These are phyloP conservation scores for Formica selysi DNA, from an alignment of 1,140 invertebrate genomes.

Conservation along the genomic window DNA sequence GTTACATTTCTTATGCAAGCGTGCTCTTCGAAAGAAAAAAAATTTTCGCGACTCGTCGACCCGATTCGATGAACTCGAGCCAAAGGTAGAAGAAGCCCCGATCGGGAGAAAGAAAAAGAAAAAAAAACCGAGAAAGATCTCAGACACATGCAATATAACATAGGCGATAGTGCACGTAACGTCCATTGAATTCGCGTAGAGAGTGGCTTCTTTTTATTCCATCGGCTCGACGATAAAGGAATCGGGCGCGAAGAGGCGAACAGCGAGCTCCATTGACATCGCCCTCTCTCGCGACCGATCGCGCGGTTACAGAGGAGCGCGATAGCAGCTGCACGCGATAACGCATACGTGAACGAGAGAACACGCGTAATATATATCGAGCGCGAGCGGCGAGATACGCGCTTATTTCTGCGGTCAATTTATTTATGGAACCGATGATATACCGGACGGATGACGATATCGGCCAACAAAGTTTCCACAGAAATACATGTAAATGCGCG, in stretches of 20 bases:
- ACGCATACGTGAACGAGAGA: slow-evolving; percentile 30
- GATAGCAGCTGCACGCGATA: slow-evolving; percentile 75
- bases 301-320: not conserved
- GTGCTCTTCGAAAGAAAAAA: too few species aligned
- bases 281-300: slow-evolving; percentile 35
- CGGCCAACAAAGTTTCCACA: slow-evolving; percentile 48
- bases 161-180: slow-evolving; percentile 14
- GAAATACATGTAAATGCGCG: slow-evolving; percentile 26
- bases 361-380: slow-evolving; percentile 54
- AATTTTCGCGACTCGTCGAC: slow-evolving; percentile 5
- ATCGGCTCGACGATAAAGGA: slow-evolving; percentile 65
- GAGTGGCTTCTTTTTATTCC: slow-evolving; percentile 67
- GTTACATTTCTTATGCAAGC: not conserved
- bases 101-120: not conserved
- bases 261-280: slow-evolving; percentile 73
- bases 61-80: slow-evolving; percentile 10
- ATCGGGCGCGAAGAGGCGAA: slow-evolving; percentile 62
- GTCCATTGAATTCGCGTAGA: slow-evolving; percentile 62
- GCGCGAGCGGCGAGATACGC: slow-evolving; percentile 68
- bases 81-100: not conserved
- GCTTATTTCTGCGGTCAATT: slow-evolving; percentile 79
- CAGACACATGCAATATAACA: not conserved
- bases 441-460: slow-evolving; percentile 71
- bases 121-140: not conserved
- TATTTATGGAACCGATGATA: slow-evolving; percentile 77